phyloP scores from a whole-genome alignment of 2,113 vertebrate genomes.

The Sinocyclocheilus anshuiensis region DNA sequence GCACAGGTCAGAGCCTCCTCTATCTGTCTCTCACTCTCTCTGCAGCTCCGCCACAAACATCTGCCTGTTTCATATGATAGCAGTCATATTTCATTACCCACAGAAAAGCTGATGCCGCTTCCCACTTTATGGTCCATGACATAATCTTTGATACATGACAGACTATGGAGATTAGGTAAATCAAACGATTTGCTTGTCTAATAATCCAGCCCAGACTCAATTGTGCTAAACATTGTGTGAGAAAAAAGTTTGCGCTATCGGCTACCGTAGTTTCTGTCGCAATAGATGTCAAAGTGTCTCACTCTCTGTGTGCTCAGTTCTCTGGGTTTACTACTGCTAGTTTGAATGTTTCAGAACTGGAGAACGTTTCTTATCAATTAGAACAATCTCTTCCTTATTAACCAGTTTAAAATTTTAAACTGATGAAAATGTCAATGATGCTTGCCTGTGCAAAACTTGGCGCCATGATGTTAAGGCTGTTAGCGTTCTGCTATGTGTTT shows the following conservation, averaged over 20 bases:
- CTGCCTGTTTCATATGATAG: not conserved
- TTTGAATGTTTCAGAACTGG: not conserved
- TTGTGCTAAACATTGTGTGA: not conserved
- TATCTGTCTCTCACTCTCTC: not conserved
- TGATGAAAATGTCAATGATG: not conserved
- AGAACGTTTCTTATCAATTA: not conserved
- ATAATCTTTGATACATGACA: not conserved
- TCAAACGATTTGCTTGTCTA: not conserved
- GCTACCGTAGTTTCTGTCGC: not conserved
- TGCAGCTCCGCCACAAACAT: not conserved
- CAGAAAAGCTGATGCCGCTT: constrained; percentile 1
- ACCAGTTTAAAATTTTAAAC: not conserved
- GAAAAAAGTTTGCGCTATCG: not conserved
- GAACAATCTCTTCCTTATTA: not conserved
- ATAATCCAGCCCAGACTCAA: constrained; percentile 9
- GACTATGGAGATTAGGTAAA: not conserved
- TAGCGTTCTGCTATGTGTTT: not conserved
- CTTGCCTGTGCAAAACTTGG: not conserved
- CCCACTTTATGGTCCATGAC: constrained; percentile 5
- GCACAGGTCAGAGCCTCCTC: constrained; percentile 5
- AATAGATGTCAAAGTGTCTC: not conserved
- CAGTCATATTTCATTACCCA: constrained; percentile 19
- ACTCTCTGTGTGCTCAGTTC: not conserved
- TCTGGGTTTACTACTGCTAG: not conserved
- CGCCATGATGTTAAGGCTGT: not conserved